Base-by-base conservation (phyloP, 2,888 invertebrate genomes). In the Catocala sponsa region DNA sequence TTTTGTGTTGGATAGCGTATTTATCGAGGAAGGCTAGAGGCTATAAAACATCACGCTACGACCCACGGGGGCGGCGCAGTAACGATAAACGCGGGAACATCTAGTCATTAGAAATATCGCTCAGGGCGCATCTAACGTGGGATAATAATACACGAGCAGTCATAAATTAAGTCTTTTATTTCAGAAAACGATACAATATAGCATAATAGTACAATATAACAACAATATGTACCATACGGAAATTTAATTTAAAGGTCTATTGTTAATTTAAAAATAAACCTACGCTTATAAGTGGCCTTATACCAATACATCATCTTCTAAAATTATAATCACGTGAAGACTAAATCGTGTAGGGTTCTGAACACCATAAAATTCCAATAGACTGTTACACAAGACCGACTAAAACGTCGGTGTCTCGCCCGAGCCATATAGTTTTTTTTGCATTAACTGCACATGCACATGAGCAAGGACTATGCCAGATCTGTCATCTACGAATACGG, bases 141-240 rank as follows among this genome's bases (percentile, higher is more conserved):
- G 25, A 5, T 61, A 68, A 64, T 65, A 63, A 72, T 55, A 73
- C 55, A 55, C 70, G 65, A 50, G 42, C 6, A 68, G 44, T 88
- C 87, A 87, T 91, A 91, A 92, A 91, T 92, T 91, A 92, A 92
- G 91, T 92, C 88, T 90, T 93, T 93, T 92, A 92, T 92, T 91
- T 90, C 88, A 90, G 89, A 92, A 92, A 93, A 93, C 90, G 89
- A 92, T 92, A 93, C 90, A 92, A 92, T 91, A 91, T 91, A 92
- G 93, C 93, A 85, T 91, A 91, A 89, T 89, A 90, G 87, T 91
- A 88, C 84, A 89, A 86, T 88, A 85, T 91, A 90, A 91, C 87
- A 93, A 92, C 89, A 91, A 90, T 90, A n/a, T n/a, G n/a, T n/a
- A 91, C 89, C 88, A 86, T 87, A 88, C 85, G 83, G 85, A 88